phyloP scores from a whole-genome alignment of 2,113 vertebrate species.

The Orycteropus afer region DNA sequence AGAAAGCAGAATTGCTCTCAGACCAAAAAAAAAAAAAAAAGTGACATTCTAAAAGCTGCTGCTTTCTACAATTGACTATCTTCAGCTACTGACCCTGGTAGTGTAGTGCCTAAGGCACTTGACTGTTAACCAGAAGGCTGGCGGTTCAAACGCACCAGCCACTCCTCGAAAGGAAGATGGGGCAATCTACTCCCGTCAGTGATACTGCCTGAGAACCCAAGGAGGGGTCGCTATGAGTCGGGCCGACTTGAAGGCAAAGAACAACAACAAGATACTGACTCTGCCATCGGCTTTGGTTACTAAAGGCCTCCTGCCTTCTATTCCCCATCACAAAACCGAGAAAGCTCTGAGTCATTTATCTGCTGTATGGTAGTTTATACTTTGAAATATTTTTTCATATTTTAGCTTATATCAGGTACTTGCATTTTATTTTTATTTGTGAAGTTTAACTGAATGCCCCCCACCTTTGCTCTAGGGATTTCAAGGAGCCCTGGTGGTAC shows the following conservation, averaged over 20 bases:
- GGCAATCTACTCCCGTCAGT: no score
- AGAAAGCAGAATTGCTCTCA: slow-evolving; percentile 7
- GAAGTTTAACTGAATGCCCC: slow-evolving; percentile 29
- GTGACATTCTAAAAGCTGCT: slow-evolving; percentile 25
- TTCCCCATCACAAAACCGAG: background rate
- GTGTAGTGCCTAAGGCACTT: no score
- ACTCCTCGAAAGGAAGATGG: no score
- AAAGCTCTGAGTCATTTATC: background rate
- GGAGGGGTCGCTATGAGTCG: no score
- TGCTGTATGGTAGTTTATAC: background rate
- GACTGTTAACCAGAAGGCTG: no score
- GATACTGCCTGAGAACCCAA: no score
- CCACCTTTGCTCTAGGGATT: background rate
- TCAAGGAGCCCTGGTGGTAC: background rate
- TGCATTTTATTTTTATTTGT: slow-evolving; percentile 9
- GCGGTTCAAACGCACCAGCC: no score
- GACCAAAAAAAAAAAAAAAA: background rate
- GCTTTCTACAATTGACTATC: background rate
- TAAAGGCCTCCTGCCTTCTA: background rate
- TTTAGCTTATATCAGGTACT: background rate
- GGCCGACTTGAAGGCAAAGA: no score
- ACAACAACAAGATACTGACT: no score
- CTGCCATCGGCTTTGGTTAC: background rate
- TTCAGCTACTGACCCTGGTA: background rate
- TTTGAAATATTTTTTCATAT: background rate